Conservation (phyloP, 2,888 invertebrate species). For the Arge pagana region DNA sequence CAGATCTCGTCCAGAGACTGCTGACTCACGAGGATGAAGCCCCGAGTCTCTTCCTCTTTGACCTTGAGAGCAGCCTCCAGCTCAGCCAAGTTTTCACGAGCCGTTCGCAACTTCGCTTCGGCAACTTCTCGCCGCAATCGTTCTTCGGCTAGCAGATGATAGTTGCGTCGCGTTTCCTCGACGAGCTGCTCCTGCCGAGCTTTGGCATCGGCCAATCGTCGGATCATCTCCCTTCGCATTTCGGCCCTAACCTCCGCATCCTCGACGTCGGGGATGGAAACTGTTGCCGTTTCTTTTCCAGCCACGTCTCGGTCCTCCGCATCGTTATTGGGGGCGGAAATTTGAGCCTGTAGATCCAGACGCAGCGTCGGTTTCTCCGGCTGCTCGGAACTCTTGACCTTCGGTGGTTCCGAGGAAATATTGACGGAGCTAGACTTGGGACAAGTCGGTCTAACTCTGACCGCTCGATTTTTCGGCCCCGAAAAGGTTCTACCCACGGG, state of each 20-base stretch:
- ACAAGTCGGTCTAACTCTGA: constrained; percentile 3
- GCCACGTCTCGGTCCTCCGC: constrained; percentile 28
- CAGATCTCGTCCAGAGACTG: constrained; percentile 49
- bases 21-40: constrained; percentile 46
- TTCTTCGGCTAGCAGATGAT: constrained; percentile 44
- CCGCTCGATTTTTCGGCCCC: too few species aligned
- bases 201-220: constrained; percentile 35
- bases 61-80: constrained; percentile 40
- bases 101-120: constrained; percentile 41
- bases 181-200: constrained; percentile 40
- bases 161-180: constrained; percentile 37
- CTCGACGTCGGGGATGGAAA: too few species aligned
- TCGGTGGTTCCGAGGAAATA: background rate
- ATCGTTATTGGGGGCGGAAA: background rate
- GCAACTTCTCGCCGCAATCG: constrained; percentile 42
- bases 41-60: constrained; percentile 45
- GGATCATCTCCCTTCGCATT: constrained; percentile 30
- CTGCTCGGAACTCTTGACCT: constrained; percentile 2
- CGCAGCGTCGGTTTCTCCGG: constrained; percentile 34
- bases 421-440: background rate
- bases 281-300: background rate
- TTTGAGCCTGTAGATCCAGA: constrained; percentile 44
- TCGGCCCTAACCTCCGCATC: background rate
- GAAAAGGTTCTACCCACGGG: constrained; percentile 6
- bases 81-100: constrained; percentile 39